Conservation (phyloP, 2,888 invertebrate species). For the Ophion obscuratus region DNA sequence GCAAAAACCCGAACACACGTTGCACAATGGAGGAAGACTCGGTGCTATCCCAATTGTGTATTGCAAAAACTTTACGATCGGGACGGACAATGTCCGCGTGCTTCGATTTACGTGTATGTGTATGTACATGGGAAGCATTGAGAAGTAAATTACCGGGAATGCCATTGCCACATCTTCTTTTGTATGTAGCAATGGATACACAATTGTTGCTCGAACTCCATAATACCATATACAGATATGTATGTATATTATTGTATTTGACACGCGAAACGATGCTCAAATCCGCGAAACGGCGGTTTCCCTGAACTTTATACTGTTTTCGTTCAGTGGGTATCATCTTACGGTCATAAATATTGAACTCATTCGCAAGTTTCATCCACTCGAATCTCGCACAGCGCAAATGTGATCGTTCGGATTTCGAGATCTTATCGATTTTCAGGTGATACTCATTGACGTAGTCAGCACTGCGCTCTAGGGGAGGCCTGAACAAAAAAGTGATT, state of each 20-base stretch:
- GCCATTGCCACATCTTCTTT: neutral
- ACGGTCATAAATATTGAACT: neutral
- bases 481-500: too few relatives aligned
- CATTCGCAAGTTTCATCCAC: neutral
- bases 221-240: neutral
- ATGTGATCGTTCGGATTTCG: neutral
- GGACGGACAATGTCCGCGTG: neutral
- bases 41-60: neutral
- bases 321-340: neutral
- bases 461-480: too few relatives aligned
- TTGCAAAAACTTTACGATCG: conserved; percentile 38
- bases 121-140: neutral
- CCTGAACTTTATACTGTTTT: neutral
- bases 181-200: neutral
- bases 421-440: neutral
- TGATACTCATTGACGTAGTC: neutral
- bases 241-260: neutral
- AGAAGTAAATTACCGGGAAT: conserved; percentile 2
- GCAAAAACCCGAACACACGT: conserved; percentile 15
- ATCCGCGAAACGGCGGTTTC: neutral
- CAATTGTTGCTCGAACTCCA: neutral
- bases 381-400: neutral
- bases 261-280: neutral
- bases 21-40: neutral
- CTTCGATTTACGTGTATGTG: neutral